Base-by-base conservation (phyloP, 2,113 vertebrate genomes). In the Neotragus moschatus region DNA sequence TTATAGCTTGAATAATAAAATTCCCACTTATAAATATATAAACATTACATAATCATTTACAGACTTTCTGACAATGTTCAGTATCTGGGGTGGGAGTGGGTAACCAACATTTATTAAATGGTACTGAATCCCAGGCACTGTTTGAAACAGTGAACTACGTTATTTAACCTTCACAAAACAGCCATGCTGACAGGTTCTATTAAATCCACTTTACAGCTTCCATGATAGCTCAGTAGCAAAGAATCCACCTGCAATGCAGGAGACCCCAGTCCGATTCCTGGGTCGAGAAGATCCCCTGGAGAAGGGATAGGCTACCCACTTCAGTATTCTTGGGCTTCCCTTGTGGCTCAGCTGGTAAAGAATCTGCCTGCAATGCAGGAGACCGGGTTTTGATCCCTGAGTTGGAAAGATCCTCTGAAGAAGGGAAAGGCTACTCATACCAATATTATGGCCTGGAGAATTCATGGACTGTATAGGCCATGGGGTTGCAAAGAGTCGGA, bases 141-240 rank as follows among this genome's bases (percentile, higher is more conserved):
- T 77, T 36, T 86, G 61, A 93, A 93, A 25, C 15, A 5, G 81
- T 23, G 28, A 39, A 82, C 14, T n/a, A 47, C 49, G 43, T 84
- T 55, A 94, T 30, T 95, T 79, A 92, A 94, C 15, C 49, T 82
- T 92, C 90, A 80, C 61, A 91, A 60, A 91, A 60, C 55, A 23
- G 61, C 88, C 92, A 80, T 11, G 28, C 51, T 70, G 28, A 70
- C 16, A 70, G 43, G 17, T 89, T 61, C 51, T 70, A 55, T 23
- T 36, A 86, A 77, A 36, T 36, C 43, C 16, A 90, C n/a, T 87
- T 89, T 39, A 49, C 2, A 70, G 66, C 66, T 70, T 70, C 66
- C 66, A 2, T 23, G 66, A 70, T 12, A 70, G n/a, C 66, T 70
- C 66, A 70, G 66, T 70, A 19, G n/a, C n/a, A 70, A 70, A 70